Evolutionary conservation across 2,113 vertebrate genomes (phyloP).

Genomic region (Zosterops lateralis): DNA sequence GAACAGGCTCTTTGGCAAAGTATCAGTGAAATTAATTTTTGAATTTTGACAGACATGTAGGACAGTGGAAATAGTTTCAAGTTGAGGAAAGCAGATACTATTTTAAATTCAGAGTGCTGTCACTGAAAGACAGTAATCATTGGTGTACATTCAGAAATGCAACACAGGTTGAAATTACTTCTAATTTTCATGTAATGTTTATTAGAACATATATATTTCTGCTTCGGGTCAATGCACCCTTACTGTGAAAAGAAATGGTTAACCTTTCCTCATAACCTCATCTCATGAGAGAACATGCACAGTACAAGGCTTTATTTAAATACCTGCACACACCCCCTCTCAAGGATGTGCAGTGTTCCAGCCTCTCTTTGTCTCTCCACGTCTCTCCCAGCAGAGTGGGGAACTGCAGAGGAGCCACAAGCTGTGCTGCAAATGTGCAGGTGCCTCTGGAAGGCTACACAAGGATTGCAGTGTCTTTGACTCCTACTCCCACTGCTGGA

Average conservation of each 20-base stretch:
- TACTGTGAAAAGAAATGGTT: neutral
- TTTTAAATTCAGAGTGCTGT: neutral
- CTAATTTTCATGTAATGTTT: neutral
- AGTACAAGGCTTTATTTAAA: neutral
- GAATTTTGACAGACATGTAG: constrained; percentile 43
- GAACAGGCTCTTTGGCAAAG: constrained; percentile 47
- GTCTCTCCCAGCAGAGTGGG: neutral
- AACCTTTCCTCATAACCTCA: neutral
- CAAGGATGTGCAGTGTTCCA: accelerated
- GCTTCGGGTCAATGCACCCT: neutral
- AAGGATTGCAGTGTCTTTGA: neutral
- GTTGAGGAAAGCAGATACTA: constrained; percentile 6
- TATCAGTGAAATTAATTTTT: constrained; percentile 53
- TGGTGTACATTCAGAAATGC: neutral
- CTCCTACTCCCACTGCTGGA: neutral
- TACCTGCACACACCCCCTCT: neutral
- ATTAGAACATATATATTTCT: neutral
- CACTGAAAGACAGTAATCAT: constrained; percentile 5
- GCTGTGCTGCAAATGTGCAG: neutral
- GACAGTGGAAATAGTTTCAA: constrained; percentile 50
- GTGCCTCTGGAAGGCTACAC: neutral
- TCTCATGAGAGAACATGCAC: neutral
- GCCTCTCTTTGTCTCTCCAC: neutral
- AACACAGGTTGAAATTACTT: constrained; percentile 15
- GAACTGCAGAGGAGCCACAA: neutral